Evolutionary conservation across 2,888 invertebrate genomes (phyloP), one percentile per base, ranked within the genome.

Genomic region (Xestia c-nigrum): DNA sequence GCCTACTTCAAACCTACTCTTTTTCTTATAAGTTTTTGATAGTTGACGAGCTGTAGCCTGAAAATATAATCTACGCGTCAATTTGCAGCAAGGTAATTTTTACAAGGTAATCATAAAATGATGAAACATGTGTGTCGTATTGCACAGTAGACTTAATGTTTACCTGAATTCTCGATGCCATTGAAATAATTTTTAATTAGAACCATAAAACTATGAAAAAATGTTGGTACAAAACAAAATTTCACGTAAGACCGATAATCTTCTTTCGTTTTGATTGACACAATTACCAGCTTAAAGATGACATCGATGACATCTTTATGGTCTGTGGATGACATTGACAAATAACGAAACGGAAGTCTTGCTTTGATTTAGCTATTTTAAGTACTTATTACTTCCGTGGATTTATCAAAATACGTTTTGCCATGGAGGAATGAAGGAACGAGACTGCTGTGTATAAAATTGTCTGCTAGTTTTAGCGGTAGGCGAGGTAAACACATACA

Each of bases 1-100:
- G 2, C 98, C 98, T 89, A 97, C 97, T 61, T 98, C 97, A 90
- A 98, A 98, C 87, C 97, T 96, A 72, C 92, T 93, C 84, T 94
- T 94, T 86, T 94, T 96, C 89, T 96, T 97, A 84, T 93, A 97
- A 72, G 97, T 96, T 91, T 97, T 96, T 21, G 96, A 94, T 81
- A 96, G 89, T 83, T 95, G 95, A 89, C 95, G 96, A 88, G 93
- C 94, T 92, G 96, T 94, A 91, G 94, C 92, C 96, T 96, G 91
- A 90, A 94, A 31, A 31, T 31, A 94, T 68, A 85, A 84, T 85
- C 40, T 85, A 84, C 87, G 85, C 87, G 87, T 85, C 85, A 86
- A 80, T 76, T 78, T 81, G 43, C 70, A 75, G 80, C 87, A 89
- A 83, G 83, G 86, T 88, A 91, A 93, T 91, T 89, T 91, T 89